Evolutionary conservation across 2,797 vertebrate species (phyloP).

Genomic region (Sebastes dallii): DNA sequence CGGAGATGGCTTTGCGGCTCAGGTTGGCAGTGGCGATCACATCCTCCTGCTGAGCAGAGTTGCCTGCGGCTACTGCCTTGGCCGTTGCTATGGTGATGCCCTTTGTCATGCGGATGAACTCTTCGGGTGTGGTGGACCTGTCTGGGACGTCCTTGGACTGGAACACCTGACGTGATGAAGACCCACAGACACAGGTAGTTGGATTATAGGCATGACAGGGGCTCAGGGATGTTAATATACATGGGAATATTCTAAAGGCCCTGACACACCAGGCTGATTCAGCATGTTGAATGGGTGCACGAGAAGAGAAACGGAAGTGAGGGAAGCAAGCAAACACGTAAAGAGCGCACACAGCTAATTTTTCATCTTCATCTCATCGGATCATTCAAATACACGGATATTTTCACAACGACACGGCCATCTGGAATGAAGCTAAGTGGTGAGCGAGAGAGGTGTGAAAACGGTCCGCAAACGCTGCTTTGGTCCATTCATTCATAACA

Average conservation of each 20-base stretch:
- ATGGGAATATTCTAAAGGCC: background rate
- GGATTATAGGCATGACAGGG: background rate
- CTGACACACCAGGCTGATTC: too few relatives aligned
- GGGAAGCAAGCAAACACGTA: too few relatives aligned
- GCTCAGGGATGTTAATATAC: background rate
- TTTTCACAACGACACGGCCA: too few relatives aligned
- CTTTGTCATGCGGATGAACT: slow-evolving; percentile 98
- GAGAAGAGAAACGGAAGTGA: too few relatives aligned
- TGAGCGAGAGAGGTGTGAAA: too few relatives aligned
- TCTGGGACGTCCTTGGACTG: slow-evolving; percentile 93
- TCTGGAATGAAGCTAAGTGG: too few relatives aligned
- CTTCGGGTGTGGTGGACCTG: slow-evolving; percentile 92
- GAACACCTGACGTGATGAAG: slow-evolving; percentile 85
- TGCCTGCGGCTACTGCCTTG: slow-evolving; percentile 97
- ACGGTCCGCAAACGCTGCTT: too few relatives aligned
- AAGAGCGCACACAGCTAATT: too few relatives aligned
- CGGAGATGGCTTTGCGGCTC: slow-evolving; percentile 95
- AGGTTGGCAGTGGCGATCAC: slow-evolving; percentile 97
- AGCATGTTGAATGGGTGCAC: too few relatives aligned
- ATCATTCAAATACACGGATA: too few relatives aligned
- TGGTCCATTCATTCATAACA: too few relatives aligned
- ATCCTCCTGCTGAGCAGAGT: slow-evolving; percentile 96
- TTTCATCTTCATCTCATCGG: too few relatives aligned
- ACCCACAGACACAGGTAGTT: slow-evolving; percentile 23
- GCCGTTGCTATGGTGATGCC: slow-evolving; percentile 98